A percentile compares a stretch with the other conserved stretches of the same genome.
Conservation (phyloP, 2,888 invertebrate species). For the Uropetala carovei region DNA sequence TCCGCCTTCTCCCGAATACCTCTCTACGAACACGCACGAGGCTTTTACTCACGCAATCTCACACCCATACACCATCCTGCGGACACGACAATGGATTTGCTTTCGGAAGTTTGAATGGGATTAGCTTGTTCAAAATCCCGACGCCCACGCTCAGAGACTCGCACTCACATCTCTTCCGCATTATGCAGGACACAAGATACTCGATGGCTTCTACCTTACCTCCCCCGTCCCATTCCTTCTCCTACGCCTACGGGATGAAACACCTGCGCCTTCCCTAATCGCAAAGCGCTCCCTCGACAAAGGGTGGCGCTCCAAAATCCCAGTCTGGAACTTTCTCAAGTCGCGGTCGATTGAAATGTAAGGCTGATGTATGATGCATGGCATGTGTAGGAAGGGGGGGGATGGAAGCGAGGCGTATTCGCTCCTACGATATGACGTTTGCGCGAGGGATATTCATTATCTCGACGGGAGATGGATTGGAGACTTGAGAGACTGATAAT, state of each 20-base stretch:
- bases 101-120: neutral
- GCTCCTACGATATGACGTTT: neutral
- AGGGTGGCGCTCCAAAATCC: neutral
- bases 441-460: neutral
- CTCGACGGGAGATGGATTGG: slow-evolving; percentile 1
- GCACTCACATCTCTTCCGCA: neutral
- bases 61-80: neutral
- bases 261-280: slow-evolving; percentile 17
- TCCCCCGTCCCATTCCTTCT: neutral
- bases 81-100: neutral
- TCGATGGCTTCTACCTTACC: neutral
- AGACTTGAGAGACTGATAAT: neutral
- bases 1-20: neutral
- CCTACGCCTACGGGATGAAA: neutral
- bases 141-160: neutral
- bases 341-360: slow-evolving; percentile 1
- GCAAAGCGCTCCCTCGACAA: neutral
- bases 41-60: neutral
- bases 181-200: neutral
- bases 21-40: neutral
- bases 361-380: neutral
- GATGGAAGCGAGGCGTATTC: neutral
- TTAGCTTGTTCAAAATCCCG: neutral
- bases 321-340: slow-evolving; percentile 6
- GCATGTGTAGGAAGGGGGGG: neutral